These are phyloP conservation scores for Seriola rivoliana DNA, from an alignment of 2,113 vertebrate genomes.

Conservation along the genomic window DNA sequence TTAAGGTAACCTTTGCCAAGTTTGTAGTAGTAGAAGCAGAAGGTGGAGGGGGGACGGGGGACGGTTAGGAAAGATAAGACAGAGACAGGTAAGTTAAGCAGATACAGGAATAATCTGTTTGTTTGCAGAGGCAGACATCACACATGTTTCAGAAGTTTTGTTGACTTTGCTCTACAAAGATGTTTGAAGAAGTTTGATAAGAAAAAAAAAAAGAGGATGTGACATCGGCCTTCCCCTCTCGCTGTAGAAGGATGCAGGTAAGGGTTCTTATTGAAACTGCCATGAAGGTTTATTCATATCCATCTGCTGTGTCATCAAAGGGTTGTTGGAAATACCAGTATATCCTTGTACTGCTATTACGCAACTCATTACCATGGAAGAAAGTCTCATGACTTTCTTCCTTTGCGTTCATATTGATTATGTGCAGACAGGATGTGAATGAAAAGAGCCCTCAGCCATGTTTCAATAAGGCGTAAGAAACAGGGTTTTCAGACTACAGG, in stretches of 20 bases:
- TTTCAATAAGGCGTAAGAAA: slow-evolving; percentile 49
- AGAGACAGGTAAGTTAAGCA: slow-evolving; percentile 79
- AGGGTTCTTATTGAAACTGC: slow-evolving; percentile 50
- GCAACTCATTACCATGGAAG: not conserved
- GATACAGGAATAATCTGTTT: slow-evolving; percentile 28
- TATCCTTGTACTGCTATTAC: not conserved
- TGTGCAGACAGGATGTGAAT: slow-evolving; percentile 35
- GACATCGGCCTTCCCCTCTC: slow-evolving; percentile 34
- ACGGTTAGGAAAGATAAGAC: slow-evolving; percentile 85
- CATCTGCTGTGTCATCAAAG: not conserved
- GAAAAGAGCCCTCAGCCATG: slow-evolving; percentile 49
- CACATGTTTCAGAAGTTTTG: slow-evolving; percentile 55
- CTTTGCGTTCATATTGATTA: not conserved
- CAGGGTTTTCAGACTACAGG: slow-evolving; percentile 24
- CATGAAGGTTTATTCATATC: slow-evolving; percentile 54
- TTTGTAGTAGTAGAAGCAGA: slow-evolving; percentile 75
- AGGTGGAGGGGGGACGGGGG: not conserved
- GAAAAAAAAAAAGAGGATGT: not conserved
- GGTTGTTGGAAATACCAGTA: not conserved
- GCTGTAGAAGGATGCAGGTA: not conserved
- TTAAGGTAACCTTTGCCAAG: slow-evolving; percentile 96
- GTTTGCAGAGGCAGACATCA: slow-evolving; percentile 86
- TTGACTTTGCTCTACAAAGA: slow-evolving; percentile 71
- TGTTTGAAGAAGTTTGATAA: slow-evolving; percentile 12
- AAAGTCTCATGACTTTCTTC: not conserved